Conservation (phyloP, 2,888 invertebrate genomes). For the Phania funesta region DNA sequence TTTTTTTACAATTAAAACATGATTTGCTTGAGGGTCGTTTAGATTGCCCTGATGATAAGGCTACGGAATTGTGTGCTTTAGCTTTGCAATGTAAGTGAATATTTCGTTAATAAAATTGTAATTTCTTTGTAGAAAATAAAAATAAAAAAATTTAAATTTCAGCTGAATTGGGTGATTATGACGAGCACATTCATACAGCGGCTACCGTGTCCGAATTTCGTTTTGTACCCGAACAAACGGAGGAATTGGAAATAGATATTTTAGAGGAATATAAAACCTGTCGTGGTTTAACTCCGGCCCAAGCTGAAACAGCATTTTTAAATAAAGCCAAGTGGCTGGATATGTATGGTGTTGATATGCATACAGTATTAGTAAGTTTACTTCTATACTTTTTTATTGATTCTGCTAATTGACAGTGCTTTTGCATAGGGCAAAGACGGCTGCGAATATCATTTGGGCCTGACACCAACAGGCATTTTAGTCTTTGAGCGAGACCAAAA, state of each 20-base stretch:
- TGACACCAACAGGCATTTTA: conserved; percentile 98
- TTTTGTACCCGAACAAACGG: conserved; percentile 97
- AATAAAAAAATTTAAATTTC: conserved; percentile 41
- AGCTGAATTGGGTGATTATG: conserved; percentile 99
- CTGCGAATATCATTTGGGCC: conserved; percentile 96
- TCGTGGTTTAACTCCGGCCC: conserved; percentile 94
- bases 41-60: conserved; percentile 92
- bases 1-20: conserved; percentile 97
- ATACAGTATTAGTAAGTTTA: conserved; percentile 88
- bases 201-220: conserved; percentile 98
- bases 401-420: neutral
- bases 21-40: conserved; percentile 95
- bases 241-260: conserved; percentile 97
- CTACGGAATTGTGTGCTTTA: conserved; percentile 94
- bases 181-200: conserved; percentile 94
- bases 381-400: neutral
- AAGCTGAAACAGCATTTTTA: conserved; percentile 96
- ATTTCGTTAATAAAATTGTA: neutral
- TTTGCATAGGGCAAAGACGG: conserved; percentile 93
- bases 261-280: conserved; percentile 94
- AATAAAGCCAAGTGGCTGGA: conserved; percentile 99
- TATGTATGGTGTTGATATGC: conserved; percentile 99
- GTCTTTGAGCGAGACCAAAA: conserved; percentile 98
- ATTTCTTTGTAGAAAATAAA: neutral
- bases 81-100: conserved; percentile 94